Evolutionary conservation across 2,113 vertebrate species (phyloP).

Genomic region (Alligator mississippiensis): DNA sequence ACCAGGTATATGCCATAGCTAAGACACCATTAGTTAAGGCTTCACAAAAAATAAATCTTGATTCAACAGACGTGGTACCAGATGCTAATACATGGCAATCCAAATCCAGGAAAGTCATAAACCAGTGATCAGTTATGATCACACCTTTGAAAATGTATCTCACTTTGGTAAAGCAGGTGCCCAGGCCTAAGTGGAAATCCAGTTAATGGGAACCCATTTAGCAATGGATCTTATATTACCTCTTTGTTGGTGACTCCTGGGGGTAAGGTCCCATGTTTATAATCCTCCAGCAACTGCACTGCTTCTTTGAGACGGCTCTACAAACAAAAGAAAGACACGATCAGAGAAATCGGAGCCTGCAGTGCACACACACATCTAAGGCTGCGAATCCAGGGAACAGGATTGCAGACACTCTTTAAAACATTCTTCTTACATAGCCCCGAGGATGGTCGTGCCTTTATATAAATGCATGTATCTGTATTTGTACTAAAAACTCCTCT

Average conservation of each 20-base stretch:
- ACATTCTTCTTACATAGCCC: neutral
- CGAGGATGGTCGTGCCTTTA: neutral
- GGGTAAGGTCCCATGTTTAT: slow-evolving; percentile 83
- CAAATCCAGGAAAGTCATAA: neutral
- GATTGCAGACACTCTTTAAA: neutral
- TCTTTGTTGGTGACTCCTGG: slow-evolving; percentile 86
- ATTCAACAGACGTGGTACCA: neutral
- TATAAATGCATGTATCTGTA: neutral
- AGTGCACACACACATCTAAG: neutral
- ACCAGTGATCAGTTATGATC: rapidly evolving
- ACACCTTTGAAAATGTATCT: neutral
- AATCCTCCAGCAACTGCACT: slow-evolving; percentile 86
- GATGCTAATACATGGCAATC: neutral
- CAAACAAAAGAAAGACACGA: neutral
- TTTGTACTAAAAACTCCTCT: neutral
- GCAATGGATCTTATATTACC: slow-evolving; percentile 71
- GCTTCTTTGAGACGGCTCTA: slow-evolving; percentile 89
- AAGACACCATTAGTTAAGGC: neutral
- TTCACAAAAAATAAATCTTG: neutral
- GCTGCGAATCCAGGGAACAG: neutral
- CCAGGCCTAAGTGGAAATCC: neutral
- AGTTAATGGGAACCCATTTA: too few relatives aligned
- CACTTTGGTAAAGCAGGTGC: neutral
- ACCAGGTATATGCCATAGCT: neutral
- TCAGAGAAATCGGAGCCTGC: neutral